Base-by-base conservation (phyloP, 2,888 invertebrate genomes). In the Protodeltote pygarga region DNA sequence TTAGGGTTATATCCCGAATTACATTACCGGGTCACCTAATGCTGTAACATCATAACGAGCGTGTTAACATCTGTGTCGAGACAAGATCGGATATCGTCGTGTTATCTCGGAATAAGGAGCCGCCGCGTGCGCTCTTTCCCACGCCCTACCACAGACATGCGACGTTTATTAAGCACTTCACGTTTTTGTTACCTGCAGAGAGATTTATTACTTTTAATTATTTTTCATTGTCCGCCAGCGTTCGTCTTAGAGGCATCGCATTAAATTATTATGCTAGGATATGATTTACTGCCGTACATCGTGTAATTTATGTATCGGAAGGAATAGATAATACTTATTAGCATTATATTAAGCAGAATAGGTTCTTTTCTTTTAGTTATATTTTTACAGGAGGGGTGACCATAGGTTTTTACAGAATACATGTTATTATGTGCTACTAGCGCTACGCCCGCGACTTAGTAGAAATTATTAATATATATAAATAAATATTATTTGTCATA, bases 171-270 rank as follows among this genome's bases (percentile, higher is more conserved):
- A 90, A 90, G 87, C 87, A 83, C 88, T 87, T 87, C 87, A 83
- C 83, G 85, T 89, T 89, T 88, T 89, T 89, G 90, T 89, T 88
- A 85, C 90, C 89, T 85, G 89, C 86, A 76, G 89, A 64, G 90
- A 92, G 91, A 92, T 92, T 92, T 92, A 91, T 91, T 89, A 90
- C 90, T 90, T 91, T 91, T 92, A 91, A 92, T 92, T 92, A 92
- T 89, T 87, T 87, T 86, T 87, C 89, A 89, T 90, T 91, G 89
- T 90, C 83, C 85, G 83, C 80, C 61, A 69, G 77, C 79, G 80
- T 78, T 82, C 84, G 79, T 85, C 87, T 87, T 77, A 75, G 72
- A 77, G 75, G 78, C 77, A 74, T 81, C 78, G 75, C 75, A 77
- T 81, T 85, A 85, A 88, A 88, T 89, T 86, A 87, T 83, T 82